Percentiles rank a stretch among this genome's conserved stretches.
phyloP scores from a whole-genome alignment of 2,113 vertebrate species.

The Balaeniceps rex region DNA sequence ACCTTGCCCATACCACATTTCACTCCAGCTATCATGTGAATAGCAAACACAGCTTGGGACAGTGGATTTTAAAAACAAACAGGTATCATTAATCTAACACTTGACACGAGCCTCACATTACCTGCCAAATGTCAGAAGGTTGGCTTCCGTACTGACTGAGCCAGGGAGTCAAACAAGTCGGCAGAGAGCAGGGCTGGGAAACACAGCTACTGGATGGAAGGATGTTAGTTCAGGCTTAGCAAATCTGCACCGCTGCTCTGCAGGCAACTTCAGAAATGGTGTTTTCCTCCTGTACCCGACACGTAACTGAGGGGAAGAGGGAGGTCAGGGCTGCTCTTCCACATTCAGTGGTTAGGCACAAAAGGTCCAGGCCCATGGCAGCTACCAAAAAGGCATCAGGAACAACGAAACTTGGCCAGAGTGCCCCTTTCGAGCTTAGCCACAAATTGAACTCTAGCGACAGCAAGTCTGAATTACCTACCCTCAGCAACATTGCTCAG shows the following conservation, averaged over 20 bases:
- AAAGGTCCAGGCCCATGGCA: not conserved
- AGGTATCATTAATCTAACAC: not conserved
- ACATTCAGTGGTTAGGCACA: not conserved
- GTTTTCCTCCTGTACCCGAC: not conserved
- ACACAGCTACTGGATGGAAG: not conserved
- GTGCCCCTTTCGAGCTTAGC: not conserved
- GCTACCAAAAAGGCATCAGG: not conserved
- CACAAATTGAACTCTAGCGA: not conserved
- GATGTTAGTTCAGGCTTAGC: not conserved
- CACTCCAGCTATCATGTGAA: not conserved
- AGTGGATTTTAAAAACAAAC: not conserved
- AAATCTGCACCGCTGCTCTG: not conserved
- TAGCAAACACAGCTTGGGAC: not conserved
- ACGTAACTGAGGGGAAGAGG: fast-evolving
- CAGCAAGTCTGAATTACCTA: not conserved
- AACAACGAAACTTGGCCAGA: not conserved
- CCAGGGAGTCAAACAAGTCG: no score
- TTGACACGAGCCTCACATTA: not conserved
- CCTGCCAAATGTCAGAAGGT: not conserved
- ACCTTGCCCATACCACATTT: not conserved
- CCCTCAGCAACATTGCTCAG: not conserved
- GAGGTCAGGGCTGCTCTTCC: not conserved
- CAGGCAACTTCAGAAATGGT: not conserved
- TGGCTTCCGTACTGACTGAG: not conserved
- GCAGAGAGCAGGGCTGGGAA: not conserved